Conservation (phyloP, 2,888 invertebrate species). For the Cephus rjabovi region DNA sequence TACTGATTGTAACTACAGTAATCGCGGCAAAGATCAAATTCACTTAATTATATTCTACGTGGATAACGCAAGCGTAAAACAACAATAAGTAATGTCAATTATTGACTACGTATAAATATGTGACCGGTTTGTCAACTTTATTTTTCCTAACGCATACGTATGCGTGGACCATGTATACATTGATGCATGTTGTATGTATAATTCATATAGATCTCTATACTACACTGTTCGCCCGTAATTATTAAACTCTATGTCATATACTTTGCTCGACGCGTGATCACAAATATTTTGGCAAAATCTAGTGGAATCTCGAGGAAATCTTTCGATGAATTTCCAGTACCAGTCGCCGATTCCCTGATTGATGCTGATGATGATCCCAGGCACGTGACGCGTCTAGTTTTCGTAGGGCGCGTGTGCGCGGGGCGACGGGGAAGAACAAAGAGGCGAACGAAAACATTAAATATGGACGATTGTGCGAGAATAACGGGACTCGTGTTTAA, state of each 20-base stretch:
- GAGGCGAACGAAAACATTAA: background rate
- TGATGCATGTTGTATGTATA: background rate
- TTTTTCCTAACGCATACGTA: background rate
- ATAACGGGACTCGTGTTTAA: too few species aligned
- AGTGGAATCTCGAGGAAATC: background rate
- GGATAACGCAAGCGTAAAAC: background rate
- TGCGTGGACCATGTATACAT: background rate
- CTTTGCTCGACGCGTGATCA: background rate
- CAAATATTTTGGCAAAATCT: background rate
- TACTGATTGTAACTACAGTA: background rate
- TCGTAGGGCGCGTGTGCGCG: background rate
- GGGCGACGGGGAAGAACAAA: background rate
- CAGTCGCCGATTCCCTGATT: too few species aligned
- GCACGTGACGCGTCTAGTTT: background rate
- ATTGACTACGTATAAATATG: background rate
- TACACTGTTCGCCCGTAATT: background rate
- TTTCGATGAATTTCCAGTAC: too few species aligned
- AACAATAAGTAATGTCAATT: background rate
- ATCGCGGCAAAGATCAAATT: too few species aligned
- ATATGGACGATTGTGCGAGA: too few species aligned
- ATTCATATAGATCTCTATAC: background rate
- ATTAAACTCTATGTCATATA: background rate
- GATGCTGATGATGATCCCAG: too few species aligned
- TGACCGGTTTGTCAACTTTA: background rate
- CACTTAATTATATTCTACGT: background rate